Conservation (phyloP, 2,113 vertebrate species). For the Dicrurus megarhynchus region DNA sequence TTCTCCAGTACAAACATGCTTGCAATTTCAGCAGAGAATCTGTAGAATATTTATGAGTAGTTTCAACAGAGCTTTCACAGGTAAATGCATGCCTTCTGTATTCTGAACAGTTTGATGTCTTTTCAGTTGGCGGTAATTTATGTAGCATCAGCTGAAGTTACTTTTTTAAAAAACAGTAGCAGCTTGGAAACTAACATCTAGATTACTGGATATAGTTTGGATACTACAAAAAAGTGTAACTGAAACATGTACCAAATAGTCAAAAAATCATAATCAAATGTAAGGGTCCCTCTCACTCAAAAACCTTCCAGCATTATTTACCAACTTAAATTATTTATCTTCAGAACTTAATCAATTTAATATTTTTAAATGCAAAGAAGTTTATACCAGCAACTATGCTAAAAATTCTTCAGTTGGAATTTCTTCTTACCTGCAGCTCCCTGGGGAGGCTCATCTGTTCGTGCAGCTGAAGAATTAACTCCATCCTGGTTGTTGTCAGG, state of each 20-base stretch:
- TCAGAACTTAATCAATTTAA: neutral
- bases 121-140: neutral
- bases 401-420: neutral
- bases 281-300: neutral
- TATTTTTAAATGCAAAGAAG: neutral
- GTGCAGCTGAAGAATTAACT: constrained; percentile 92
- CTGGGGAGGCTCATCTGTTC: constrained; percentile 94
- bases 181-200: neutral
- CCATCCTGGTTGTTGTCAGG: constrained; percentile 97
- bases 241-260: neutral
- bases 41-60: neutral
- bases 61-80: neutral
- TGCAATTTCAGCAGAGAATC: neutral
- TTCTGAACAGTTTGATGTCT: neutral
- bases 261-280: neutral
- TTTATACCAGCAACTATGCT: neutral
- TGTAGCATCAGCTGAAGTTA: neutral
- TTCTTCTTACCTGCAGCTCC: constrained; percentile 89
- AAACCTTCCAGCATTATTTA: neutral
- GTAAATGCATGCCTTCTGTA: neutral
- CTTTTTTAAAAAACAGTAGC: neutral
- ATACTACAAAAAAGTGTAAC: neutral
- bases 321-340: neutral
- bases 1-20: neutral
- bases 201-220: neutral